A percentile compares a stretch with the other conserved stretches of the same genome.
Conservation (phyloP, 1,140 invertebrate species). For the Conus betulinus region DNA sequence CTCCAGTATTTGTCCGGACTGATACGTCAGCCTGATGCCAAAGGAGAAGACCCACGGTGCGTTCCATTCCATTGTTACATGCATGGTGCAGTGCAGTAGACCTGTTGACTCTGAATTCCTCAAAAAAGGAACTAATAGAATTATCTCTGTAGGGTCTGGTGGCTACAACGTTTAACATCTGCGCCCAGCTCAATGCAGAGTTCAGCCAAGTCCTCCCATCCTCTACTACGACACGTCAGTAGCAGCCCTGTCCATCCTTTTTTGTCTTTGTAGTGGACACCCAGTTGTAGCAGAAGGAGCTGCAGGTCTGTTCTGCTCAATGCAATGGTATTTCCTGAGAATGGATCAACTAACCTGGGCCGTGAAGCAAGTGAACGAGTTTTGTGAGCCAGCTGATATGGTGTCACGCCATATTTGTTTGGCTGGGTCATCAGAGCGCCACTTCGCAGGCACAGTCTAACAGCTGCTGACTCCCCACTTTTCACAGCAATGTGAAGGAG, state of each 20-base stretch:
- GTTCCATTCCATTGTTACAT: not conserved
- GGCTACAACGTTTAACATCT: not conserved
- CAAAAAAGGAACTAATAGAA: not conserved
- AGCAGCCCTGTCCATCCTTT: not conserved
- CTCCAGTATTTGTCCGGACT: not conserved
- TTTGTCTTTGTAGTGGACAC: not conserved
- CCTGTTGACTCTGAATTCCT: not conserved
- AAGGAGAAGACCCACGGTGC: not conserved
- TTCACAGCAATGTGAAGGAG: not conserved
- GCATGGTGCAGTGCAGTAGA: not conserved
- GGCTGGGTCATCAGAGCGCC: not conserved
- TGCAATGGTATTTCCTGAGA: not conserved
- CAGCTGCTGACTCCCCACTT: not conserved
- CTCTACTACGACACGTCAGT: not conserved
- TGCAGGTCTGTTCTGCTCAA: not conserved
- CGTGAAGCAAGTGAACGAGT: not conserved
- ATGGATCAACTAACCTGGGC: no score
- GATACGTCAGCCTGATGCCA: not conserved
- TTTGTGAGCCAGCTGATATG: conserved; percentile 6
- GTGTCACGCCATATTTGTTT: not conserved
- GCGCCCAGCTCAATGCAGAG: not conserved
- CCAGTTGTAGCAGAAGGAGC: not conserved
- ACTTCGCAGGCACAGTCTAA: not conserved
- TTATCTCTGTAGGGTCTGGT: not conserved
- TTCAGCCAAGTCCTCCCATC: not conserved